Base-by-base conservation (phyloP, 2,113 vertebrate genomes). In the Crotalus viridis region DNA sequence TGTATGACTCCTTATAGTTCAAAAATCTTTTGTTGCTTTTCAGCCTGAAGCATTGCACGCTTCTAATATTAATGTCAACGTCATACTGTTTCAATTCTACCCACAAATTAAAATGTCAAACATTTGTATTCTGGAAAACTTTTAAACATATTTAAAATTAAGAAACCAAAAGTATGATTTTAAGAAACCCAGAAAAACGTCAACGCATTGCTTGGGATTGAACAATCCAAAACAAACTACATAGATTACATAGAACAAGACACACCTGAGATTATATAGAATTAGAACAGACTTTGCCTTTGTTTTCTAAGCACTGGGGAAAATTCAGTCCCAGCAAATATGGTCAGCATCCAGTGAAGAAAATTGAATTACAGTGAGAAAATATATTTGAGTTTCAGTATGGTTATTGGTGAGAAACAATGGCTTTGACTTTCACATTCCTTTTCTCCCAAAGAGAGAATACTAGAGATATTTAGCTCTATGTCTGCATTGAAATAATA, bases 401-500 rank as follows among this genome's bases (percentile, higher is more conserved):
- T 28, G 26, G 57, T 64, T 90, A n/a, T 5, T 90, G 57, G 26
- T 22, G 26, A 46, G 24, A 89, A 10, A 55, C 28, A 24, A 26
- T 85, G 69, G 3, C 51, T 89, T 33, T 39, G 26, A 48, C 7
- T 33, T 85, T 57, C 26, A 28, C 12, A 57, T 74, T 17, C 2
- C 19, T 92, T 89, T 92, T 64, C 33, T 86, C 21, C 54, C 9
- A 17, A n/a, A 54, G 5, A 3, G 8, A 39, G 57, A 19, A 21
- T 51, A 28, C 52, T 89, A 59, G 57, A 59, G 13, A 51, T 61
- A 81, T 52, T 15, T 43, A 13, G 10, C 19, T 5, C 64, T 90
- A 13, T 24, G 69, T 90, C 24, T 81, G 26, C 61, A 9, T 3
- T 64, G 10, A 89, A 92, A 93, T 96, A 94, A 94, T 10, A 46